These are phyloP conservation scores for Lymantria dispar DNA, from an alignment of 2,888 invertebrate species.

Conservation along the genomic window DNA sequence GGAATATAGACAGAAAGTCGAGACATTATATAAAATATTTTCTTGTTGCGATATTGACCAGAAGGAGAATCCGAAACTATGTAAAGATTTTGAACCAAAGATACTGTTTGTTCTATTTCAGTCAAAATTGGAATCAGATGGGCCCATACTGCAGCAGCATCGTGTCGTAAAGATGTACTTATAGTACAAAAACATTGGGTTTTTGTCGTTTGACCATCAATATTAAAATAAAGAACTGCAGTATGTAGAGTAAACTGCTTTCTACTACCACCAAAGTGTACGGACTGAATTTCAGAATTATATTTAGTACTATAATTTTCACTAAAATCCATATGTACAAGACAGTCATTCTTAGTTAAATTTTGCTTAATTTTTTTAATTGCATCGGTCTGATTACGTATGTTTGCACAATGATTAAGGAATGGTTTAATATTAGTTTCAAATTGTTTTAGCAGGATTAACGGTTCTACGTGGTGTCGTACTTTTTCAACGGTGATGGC, in stretches of 20 bases:
- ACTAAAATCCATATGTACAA: conserved; percentile 5
- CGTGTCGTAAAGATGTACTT: conserved; percentile 14
- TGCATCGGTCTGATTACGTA: conserved; percentile 3
- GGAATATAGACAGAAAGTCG: too few species aligned
- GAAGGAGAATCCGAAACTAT: conserved; percentile 12
- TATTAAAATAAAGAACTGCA: conserved; percentile 16
- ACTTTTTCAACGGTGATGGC: conserved; percentile 10
- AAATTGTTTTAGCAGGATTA: conserved; percentile 1
- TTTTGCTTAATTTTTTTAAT: conserved; percentile 5
- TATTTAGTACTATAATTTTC: conserved; percentile 6
- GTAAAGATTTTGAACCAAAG: neutral
- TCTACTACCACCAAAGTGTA: conserved; percentile 10
- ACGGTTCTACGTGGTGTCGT: conserved; percentile 3
- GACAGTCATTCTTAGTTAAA: neutral
- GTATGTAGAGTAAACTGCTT: conserved; percentile 1
- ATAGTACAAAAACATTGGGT: conserved; percentile 15
- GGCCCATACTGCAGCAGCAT: conserved; percentile 18
- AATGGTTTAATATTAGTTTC: conserved; percentile 3
- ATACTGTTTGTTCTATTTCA: conserved; percentile 10
- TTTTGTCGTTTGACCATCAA: conserved; percentile 7
- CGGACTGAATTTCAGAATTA: conserved; percentile 3
- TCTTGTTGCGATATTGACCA: too few species aligned
- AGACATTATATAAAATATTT: too few species aligned
- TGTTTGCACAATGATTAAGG: conserved; percentile 4
- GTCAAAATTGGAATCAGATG: conserved; percentile 18